Conservation (phyloP, 1,140 invertebrate genomes). For the Teleogryllus occipitalis region DNA sequence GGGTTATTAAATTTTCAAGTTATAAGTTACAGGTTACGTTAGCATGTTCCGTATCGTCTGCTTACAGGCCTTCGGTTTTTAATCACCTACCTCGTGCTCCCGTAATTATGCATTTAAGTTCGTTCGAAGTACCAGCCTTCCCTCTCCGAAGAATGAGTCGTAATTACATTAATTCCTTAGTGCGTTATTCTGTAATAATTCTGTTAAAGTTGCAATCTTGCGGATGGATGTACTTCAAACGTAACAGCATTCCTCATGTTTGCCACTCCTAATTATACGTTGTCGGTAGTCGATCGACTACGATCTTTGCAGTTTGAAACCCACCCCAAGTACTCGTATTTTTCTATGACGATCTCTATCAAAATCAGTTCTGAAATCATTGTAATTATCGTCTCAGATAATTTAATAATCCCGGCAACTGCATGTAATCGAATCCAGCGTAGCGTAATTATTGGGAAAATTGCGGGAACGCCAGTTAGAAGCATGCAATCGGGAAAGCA, state of each 20-base stretch:
- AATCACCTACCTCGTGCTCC: background rate
- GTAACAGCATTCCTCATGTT: background rate
- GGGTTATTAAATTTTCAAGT: slow-evolving; percentile 5
- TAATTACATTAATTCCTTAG: background rate
- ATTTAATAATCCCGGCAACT: background rate
- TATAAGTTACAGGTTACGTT: background rate
- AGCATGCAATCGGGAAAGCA: background rate
- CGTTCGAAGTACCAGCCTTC: background rate
- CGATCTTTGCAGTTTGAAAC: background rate
- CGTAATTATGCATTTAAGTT: background rate
- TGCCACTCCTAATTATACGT: background rate
- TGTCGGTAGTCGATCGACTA: background rate
- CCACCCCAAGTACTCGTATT: background rate
- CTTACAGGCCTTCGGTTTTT: background rate
- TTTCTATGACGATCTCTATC: background rate
- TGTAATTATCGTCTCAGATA: background rate
- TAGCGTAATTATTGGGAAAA: background rate
- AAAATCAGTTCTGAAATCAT: background rate
- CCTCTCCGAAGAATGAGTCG: background rate
- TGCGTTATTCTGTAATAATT: background rate
- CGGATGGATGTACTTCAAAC: background rate
- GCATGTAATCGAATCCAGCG: background rate
- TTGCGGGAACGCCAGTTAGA: background rate
- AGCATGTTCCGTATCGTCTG: background rate
- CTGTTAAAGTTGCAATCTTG: background rate